Conservation (phyloP, 2,113 vertebrate species). For the Anguilla japonica region DNA sequence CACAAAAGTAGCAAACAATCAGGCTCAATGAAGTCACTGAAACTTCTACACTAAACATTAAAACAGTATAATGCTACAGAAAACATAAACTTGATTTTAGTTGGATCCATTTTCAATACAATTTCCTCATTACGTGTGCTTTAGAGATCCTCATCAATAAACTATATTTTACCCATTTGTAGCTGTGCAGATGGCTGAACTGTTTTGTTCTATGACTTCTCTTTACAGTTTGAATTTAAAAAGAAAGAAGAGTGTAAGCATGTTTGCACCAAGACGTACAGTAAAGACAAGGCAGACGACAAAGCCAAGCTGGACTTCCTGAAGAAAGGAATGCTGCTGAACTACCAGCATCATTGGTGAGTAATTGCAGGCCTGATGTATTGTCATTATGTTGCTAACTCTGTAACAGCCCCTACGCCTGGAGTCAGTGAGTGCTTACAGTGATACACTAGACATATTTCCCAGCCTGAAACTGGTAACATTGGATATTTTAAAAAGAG, state of each 20-base stretch:
- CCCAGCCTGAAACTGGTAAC: too few species aligned
- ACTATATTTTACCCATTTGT: too few species aligned
- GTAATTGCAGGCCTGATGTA: slow-evolving; percentile 34
- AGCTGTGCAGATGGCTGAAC: neutral
- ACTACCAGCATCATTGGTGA: slow-evolving; percentile 95
- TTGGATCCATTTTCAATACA: neutral
- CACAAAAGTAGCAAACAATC: too few species aligned
- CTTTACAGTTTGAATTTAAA: slow-evolving; percentile 82
- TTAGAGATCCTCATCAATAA: too few species aligned
- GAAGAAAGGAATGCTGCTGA: slow-evolving; percentile 92
- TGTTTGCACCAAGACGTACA: slow-evolving; percentile 82
- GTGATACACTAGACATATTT: too few species aligned
- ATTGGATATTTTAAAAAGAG: too few species aligned
- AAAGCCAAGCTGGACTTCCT: slow-evolving; percentile 84
- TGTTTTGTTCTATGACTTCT: neutral
- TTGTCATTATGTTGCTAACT: neutral
- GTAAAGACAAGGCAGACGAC: slow-evolving; percentile 69
- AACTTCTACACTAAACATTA: too few species aligned
- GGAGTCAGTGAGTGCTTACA: too few species aligned
- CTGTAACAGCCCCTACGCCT: neutral
- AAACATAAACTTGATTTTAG: neutral
- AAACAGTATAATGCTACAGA: neutral
- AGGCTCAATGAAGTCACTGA: too few species aligned
- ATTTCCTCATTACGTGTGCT: too few species aligned
- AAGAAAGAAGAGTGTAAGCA: slow-evolving; percentile 71